phyloP scores from a whole-genome alignment of 1,140 invertebrate species.

The Acyrthosiphon pisum region DNA sequence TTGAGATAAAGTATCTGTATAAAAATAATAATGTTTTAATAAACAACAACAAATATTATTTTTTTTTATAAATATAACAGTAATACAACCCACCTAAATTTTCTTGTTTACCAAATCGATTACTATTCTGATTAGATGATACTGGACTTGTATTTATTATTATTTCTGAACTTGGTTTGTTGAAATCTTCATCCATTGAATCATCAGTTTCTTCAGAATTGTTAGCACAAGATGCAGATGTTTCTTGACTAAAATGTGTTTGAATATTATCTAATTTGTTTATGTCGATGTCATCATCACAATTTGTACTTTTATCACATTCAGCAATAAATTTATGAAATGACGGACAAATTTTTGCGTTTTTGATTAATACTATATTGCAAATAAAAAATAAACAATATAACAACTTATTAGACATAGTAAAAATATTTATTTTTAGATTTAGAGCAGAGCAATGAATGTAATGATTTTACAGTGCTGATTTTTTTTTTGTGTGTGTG shows the following conservation, averaged over 20 bases:
- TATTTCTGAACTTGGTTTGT: neutral
- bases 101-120: neutral
- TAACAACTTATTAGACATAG: neutral
- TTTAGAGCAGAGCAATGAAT: neutral
- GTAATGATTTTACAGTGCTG: neutral
- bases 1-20: neutral
- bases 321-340: neutral
- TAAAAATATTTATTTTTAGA: neutral
- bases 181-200: neutral
- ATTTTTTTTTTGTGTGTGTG: neutral
- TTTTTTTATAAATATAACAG: neutral
- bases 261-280: neutral
- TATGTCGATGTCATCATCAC: neutral
- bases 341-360: neutral
- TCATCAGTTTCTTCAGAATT: neutral
- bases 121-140: neutral
- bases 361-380: neutral
- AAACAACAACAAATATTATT: neutral
- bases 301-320: neutral
- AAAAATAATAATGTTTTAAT: neutral
- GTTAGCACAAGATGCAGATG: neutral
- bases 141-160: neutral
- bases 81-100: neutral
- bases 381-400: neutral
- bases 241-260: constrained; percentile 3